A percentile compares a stretch with the other conserved stretches of the same genome.
These are phyloP conservation scores for Tachuris rubrigastra DNA, from an alignment of 2,113 vertebrate species.

Conservation along the genomic window DNA sequence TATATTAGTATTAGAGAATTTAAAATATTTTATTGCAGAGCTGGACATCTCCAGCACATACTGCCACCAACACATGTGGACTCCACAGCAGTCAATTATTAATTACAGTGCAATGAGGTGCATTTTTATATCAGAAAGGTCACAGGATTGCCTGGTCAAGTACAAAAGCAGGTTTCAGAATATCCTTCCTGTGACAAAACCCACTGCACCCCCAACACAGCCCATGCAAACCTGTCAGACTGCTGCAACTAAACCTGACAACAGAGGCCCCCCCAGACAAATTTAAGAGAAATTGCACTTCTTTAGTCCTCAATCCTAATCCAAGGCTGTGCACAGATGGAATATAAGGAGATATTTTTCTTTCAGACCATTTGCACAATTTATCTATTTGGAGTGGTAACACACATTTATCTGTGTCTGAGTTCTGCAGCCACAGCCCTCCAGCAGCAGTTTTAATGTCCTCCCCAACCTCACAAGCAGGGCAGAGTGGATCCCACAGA, in stretches of 20 bases:
- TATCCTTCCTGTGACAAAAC: not conserved
- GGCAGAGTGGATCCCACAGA: not conserved
- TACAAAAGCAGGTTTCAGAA: not conserved
- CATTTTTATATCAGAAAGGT: not conserved
- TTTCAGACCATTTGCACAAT: not conserved
- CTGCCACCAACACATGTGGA: not conserved
- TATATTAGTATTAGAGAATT: not conserved
- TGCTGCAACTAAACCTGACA: not conserved
- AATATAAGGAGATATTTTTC: not conserved
- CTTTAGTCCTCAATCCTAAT: not conserved
- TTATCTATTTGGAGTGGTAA: not conserved
- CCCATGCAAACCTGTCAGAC: not conserved
- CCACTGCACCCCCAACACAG: no score
- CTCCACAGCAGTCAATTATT: slow-evolving; percentile 25
- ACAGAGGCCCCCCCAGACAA: not conserved
- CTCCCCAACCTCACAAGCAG: not conserved
- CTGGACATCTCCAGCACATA: not conserved
- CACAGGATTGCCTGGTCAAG: not conserved
- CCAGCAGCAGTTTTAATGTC: not conserved
- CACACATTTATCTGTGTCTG: not conserved
- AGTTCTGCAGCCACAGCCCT: not conserved
- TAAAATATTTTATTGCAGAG: not conserved
- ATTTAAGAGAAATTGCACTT: not conserved
- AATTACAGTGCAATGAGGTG: not conserved
- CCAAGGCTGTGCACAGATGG: not conserved